Base-by-base conservation (phyloP, 2,113 vertebrate species). In the Redunca redunca region DNA sequence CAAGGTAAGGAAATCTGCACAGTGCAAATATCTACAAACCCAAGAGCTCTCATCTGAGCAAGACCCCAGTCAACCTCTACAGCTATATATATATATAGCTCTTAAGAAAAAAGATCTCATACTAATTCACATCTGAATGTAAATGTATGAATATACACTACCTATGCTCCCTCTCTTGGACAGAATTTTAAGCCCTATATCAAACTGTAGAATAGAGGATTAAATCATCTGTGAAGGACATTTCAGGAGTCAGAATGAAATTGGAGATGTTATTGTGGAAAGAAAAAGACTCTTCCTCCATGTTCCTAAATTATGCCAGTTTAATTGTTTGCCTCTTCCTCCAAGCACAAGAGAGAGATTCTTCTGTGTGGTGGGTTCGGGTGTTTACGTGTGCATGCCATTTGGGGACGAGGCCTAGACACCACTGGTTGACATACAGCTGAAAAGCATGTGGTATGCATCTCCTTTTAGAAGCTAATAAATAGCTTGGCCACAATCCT, bases 401-500 rank as follows among this genome's bases (percentile, higher is more conserved):
- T 58, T n/a, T 46, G 82, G 55, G 15, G 91, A 89, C 8, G 14
- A 87, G 46, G 82, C 57, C 60, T 67, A 40, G 43, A 55, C 67
- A 60, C 48, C 26, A 78, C 21, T 0, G 5, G 43, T 19, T 60
- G 74, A 80, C 55, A 33, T 60, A n/a, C 33, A 36, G 86, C 86
- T 95, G 50, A n/a, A 60, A 91, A 89, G 77, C 64, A 81, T 82
- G 40, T 88, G 89, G 77, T 74, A 25, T n/a, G 12, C 43, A 62
- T 91, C 90, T 94, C 90, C 81, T 83, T 67, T 82, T 81, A 52
- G 67, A 95, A 94, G 64, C 91, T 95, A 91, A 93, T 82, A 85
- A 96, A 90, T 48, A 94, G 26, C 58, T 81, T 88, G 81, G 62
- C 64, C 53, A 85, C 92, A 62, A 88, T 46, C 48, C 89, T 91